Base-by-base conservation (phyloP, 2,113 vertebrate genomes). In the Microtus ochrogaster region DNA sequence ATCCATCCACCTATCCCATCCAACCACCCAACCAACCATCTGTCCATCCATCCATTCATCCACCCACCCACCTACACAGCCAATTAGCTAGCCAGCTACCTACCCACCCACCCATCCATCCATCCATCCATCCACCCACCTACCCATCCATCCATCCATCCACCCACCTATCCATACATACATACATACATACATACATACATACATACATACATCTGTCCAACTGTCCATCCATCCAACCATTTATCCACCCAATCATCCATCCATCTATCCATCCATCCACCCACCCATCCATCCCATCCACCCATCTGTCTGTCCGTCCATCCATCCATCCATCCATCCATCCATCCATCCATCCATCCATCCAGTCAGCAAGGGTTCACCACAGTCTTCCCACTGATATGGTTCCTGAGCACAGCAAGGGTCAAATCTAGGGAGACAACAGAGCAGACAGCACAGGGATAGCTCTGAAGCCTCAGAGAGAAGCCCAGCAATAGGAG, bases 401-500 rank as follows among this genome's bases (percentile, higher is more conserved):
- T 77, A 47, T 5, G 78, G 47, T 77, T 2, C 21, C 6, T 72
- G 65, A 44, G 52, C 74, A 76, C 66, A 78, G 26, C n/a, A 89
- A 90, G 49, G 49, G 79, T 6, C 24, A 39, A 52, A 30, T 73
- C 77, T 9, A 49, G 55, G 8, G 47, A 19, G 24, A 44, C 8
- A 26, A 8, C 28, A 68, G 41, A 84, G 26, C 3, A 49, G 24
- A 52, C 10, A 58, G 76, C 6, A 24, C 26, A n/a, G 28, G 33
- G 49, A 0, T 24, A 28, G 5, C 3, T 17, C 11, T 2, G 19
- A 41, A 9, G 73, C 44, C 7, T 0, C 41, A 3, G 14, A 52
- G 11, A 65, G 0, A 21, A 7, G 66, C 83, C 21, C 22, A 1
- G 17, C 11, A 52, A 49, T 30, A 14, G 12, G 82, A 14, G 14